Conservation (phyloP, 2,113 vertebrate genomes). For the Cryptoleucopteryx plumbea region DNA sequence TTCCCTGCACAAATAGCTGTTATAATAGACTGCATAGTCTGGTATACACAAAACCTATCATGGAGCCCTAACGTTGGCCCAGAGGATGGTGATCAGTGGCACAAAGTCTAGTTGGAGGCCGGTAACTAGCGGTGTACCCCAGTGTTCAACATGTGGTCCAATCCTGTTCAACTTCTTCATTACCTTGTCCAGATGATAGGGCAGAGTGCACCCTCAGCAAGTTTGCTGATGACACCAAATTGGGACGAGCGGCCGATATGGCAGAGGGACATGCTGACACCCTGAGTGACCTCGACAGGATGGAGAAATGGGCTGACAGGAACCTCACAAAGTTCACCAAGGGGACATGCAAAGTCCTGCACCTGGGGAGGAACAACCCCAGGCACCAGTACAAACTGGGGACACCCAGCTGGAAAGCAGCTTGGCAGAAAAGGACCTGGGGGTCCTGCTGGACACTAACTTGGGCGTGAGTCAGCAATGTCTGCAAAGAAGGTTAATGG, state of each 20-base stretch:
- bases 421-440: neutral
- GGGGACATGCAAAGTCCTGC: neutral
- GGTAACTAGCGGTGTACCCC: fast-evolving
- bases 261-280: neutral
- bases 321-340: neutral
- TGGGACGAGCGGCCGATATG: neutral
- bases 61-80: neutral
- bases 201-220: neutral
- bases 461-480: neutral
- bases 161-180: neutral
- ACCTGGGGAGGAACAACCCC: fast-evolving
- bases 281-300: neutral
- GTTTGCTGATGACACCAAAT: neutral
- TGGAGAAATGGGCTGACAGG: neutral
- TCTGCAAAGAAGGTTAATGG: neutral
- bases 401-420: neutral
- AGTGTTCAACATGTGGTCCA: fast-evolving
- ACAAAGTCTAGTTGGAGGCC: fast-evolving
- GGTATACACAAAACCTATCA: neutral
- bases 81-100: neutral
- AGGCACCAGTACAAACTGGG: fast-evolving
- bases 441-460: fast-evolving
- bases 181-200: neutral
- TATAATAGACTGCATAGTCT: neutral
- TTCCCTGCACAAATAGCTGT: neutral